phyloP scores from a whole-genome alignment of 2,113 vertebrate species.

The Tyrannus savana region DNA sequence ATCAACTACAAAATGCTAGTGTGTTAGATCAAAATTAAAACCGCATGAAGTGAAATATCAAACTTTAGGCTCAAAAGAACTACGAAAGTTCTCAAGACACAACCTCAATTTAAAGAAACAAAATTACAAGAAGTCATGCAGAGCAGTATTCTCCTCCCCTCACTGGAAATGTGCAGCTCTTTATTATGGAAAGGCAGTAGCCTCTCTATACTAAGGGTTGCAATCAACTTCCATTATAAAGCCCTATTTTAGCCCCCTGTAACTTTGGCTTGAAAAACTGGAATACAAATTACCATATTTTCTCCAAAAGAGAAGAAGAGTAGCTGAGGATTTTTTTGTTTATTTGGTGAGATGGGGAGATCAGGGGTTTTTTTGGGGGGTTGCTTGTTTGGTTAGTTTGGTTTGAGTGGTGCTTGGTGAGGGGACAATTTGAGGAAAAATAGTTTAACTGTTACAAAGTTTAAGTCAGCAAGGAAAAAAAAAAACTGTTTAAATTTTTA shows the following conservation, averaged over 20 bases:
- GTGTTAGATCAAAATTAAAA: conserved; percentile 37
- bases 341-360: not conserved
- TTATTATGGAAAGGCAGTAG: conserved; percentile 56
- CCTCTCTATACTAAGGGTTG: conserved; percentile 42
- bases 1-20: not conserved
- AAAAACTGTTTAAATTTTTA: not conserved
- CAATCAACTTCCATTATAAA: conserved; percentile 65
- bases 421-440: not conserved
- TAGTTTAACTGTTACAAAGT: not conserved
- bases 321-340: conserved; percentile 5
- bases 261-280: conserved; percentile 53
- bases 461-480: not conserved
- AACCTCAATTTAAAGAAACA: conserved; percentile 47
- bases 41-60: conserved; percentile 38
- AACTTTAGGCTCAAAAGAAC: conserved; percentile 24
- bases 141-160: conserved; percentile 53
- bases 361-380: not conserved
- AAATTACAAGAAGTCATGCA: conserved; percentile 40
- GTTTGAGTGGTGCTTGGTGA: not conserved
- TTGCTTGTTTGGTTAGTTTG: not conserved
- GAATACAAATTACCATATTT: conserved; percentile 58
- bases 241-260: conserved; percentile 38
- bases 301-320: conserved; percentile 29
- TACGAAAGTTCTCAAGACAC: conserved; percentile 10
- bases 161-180: not conserved